These are phyloP conservation scores for Euzetes globulus DNA, from an alignment of 2,888 invertebrate genomes.

Conservation along the genomic window DNA sequence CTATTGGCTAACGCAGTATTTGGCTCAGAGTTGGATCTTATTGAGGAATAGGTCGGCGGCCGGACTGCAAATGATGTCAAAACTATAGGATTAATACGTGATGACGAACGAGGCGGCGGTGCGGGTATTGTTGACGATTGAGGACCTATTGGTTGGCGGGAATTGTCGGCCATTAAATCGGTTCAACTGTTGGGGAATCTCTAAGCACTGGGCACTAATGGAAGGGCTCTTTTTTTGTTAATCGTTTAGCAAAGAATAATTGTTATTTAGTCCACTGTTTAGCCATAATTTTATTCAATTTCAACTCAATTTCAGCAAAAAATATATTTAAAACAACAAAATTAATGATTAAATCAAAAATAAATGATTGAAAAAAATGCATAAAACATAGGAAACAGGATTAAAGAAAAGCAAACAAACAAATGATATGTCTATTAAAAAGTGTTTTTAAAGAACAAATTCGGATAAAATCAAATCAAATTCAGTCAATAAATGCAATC, in stretches of 20 bases:
- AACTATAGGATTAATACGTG: constrained; percentile 32
- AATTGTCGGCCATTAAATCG: constrained; percentile 25
- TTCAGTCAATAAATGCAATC: not conserved
- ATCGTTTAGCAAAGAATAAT: not conserved
- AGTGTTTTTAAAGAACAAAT: not conserved
- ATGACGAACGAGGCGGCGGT: constrained; percentile 37
- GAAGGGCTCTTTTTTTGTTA: not conserved
- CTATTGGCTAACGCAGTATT: constrained; percentile 58
- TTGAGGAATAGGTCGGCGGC: constrained; percentile 76
- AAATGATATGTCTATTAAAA: not conserved
- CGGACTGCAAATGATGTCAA: constrained; percentile 46
- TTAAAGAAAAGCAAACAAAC: not conserved
- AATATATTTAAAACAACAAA: not conserved
- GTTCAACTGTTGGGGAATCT: constrained; percentile 6
- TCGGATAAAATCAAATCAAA: not conserved
- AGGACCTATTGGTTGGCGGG: constrained; percentile 33
- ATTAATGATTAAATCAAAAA: not conserved
- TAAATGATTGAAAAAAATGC: not conserved
- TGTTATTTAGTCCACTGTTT: not conserved
- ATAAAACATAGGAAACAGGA: not conserved
- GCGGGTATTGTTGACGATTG: constrained; percentile 41
- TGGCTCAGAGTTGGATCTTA: constrained; percentile 45
- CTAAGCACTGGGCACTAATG: not conserved
- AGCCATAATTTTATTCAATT: too few relatives aligned
- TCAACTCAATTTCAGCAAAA: too few relatives aligned